Evolutionary conservation across 2,888 invertebrate genomes (phyloP).

Genomic region (Drosophila quinaria): DNA sequence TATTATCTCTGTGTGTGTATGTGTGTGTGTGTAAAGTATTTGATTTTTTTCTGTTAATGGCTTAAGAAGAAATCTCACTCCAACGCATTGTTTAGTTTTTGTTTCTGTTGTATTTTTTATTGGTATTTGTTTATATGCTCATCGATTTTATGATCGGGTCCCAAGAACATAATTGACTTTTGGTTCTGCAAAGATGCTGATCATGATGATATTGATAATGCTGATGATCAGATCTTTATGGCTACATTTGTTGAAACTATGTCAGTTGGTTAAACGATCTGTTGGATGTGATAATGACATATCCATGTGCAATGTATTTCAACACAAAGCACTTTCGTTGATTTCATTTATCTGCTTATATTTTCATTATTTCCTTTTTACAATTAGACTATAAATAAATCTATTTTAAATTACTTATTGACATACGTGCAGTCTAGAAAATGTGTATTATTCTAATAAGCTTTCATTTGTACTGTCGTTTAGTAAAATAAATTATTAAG

Average conservation of each 20-base stretch:
- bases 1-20: constrained; percentile 11
- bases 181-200: constrained; percentile 3
- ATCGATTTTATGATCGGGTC: constrained; percentile 49
- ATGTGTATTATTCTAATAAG: not conserved
- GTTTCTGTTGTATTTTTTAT: constrained; percentile 9
- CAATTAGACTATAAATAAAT: not conserved
- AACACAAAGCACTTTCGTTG: constrained; percentile 2
- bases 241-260: constrained; percentile 33
- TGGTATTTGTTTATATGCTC: constrained; percentile 47
- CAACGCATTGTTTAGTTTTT: constrained; percentile 33
- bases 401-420: not conserved
- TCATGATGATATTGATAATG: constrained; percentile 11
- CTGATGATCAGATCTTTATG: constrained; percentile 31
- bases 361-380: not conserved
- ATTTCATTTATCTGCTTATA: not conserved
- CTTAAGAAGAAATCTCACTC: constrained; percentile 46
- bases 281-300: constrained; percentile 28
- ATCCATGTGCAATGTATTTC: constrained; percentile 1
- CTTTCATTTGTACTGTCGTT: not conserved
- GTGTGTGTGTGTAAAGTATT: constrained; percentile 13
- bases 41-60: constrained; percentile 44
- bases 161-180: constrained; percentile 41
- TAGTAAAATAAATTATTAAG: not conserved
- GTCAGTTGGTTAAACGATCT: constrained; percentile 52
- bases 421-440: not conserved